Evolutionary conservation across 2,113 vertebrate species (phyloP).

Genomic region (Hippocampus comes): DNA sequence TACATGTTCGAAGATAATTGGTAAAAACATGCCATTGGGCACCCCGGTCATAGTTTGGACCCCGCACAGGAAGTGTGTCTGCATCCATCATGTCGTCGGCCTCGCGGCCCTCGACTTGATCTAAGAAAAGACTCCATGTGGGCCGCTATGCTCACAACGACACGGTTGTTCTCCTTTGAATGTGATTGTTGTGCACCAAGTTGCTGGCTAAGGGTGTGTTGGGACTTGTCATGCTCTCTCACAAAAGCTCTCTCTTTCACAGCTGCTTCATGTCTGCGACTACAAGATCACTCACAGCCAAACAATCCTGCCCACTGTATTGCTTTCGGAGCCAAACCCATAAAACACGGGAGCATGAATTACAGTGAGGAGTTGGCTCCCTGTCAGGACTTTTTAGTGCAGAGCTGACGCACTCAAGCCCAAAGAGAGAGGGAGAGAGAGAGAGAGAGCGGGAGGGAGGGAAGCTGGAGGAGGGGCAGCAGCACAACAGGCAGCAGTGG

Average conservation of each 20-base stretch:
- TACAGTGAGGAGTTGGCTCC: constrained; percentile 56
- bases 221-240: neutral
- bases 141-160: constrained; percentile 59
- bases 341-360: constrained; percentile 18
- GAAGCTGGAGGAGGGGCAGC: constrained; percentile 24
- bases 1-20: too few relatives aligned
- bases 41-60: neutral
- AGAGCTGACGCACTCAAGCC: constrained; percentile 69
- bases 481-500: constrained; percentile 40
- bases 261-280: constrained; percentile 1
- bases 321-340: constrained; percentile 12
- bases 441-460: constrained; percentile 12
- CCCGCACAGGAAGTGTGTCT: neutral
- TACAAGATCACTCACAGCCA: neutral
- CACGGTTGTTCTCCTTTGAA: constrained; percentile 47
- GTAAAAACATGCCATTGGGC: too few relatives aligned
- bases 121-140: constrained; percentile 38
- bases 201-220: neutral
- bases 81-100: neutral
- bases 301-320: constrained; percentile 34
- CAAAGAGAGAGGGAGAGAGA: constrained; percentile 30
- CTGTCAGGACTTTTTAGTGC: constrained; percentile 57
- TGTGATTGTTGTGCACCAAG: neutral
- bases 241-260: neutral
- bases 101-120: constrained; percentile 6